Base-by-base conservation (phyloP, 1,140 invertebrate genomes). In the Samia ricini region DNA sequence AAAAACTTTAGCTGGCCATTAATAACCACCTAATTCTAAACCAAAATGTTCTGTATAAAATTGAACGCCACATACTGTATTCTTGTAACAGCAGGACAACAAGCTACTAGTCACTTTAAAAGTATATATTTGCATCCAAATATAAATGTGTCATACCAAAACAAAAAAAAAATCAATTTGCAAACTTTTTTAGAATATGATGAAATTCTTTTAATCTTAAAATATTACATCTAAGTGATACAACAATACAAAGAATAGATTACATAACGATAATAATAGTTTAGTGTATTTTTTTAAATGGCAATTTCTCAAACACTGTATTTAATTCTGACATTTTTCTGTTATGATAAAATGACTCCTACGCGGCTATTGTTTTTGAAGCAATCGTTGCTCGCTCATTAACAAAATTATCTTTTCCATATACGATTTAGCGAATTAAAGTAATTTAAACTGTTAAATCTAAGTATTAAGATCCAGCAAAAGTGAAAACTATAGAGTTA, bases 261-360 rank as follows among this genome's bases (percentile, higher is more conserved):
- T 42, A 42, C 33, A 42, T 42, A 42, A 42, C 33, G 33, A 5
- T 42, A 42, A 42, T 42, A 42, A 42, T 12, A 42, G 33, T 15
- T 12, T 42, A 12, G 10, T 2, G 12, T 42, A 42, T 42, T 42
- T 55, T 55, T 23, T 10, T 24, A 55, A 55, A 55, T 55, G 52
- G 52, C 24, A 22, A 55, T 55, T 55, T 59, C 21, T 56, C 8
- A 56, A 71, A 63, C 56, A 69, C 58, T 64, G 71, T 73, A 66
- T 60, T 76, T 69, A 63, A 72, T 72, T 54, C 69, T 77, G 79
- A 69, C 75, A 81, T 81, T 80, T 82, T 81, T 81, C 65, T 69
- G 70, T 42, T 1, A 7, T 76, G 77, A 76, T 75, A 72, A 79
- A 79, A 79, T 60, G 49, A 63, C 77, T 65, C 81, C 81, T 59